These are phyloP conservation scores for Agrotis puta DNA, from an alignment of 2,888 invertebrate genomes.

Conservation along the genomic window DNA sequence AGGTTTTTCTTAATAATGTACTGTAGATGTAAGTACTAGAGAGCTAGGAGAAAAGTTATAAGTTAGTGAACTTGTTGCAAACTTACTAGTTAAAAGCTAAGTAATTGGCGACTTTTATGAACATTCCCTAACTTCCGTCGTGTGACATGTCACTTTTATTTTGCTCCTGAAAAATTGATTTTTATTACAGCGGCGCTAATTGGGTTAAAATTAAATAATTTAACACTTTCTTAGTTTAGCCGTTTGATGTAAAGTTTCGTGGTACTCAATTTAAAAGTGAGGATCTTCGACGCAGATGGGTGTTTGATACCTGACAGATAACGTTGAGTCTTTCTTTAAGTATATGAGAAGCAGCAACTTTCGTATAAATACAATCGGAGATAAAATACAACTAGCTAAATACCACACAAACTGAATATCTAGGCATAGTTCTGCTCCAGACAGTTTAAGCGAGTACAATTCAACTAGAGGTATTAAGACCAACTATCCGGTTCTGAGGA, in stretches of 20 bases:
- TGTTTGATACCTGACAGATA: too few species aligned
- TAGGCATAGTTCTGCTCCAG: constrained; percentile 7
- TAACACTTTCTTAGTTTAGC: too few species aligned
- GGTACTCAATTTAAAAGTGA: too few species aligned
- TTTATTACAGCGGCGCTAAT: not conserved
- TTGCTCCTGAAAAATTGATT: not conserved
- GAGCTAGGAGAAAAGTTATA: constrained; percentile 27
- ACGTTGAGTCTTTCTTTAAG: too few species aligned
- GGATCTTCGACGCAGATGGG: too few species aligned
- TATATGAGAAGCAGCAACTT: too few species aligned
- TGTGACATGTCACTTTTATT: constrained; percentile 1
- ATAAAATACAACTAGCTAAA: not conserved
- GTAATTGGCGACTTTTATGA: constrained; percentile 11
- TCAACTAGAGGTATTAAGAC: not conserved
- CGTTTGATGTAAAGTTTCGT: too few species aligned
- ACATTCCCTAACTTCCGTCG: not conserved
- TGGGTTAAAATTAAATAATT: too few species aligned
- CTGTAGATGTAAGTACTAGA: not conserved
- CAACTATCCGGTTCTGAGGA: constrained; percentile 31
- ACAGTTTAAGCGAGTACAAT: constrained; percentile 6
- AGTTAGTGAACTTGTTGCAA: not conserved
- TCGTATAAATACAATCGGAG: not conserved
- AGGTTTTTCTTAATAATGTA: not conserved
- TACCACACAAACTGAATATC: not conserved
- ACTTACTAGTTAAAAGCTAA: constrained; percentile 8